Evolutionary conservation across 2,888 invertebrate genomes (phyloP).

Genomic region (Oscheius sp.): DNA sequence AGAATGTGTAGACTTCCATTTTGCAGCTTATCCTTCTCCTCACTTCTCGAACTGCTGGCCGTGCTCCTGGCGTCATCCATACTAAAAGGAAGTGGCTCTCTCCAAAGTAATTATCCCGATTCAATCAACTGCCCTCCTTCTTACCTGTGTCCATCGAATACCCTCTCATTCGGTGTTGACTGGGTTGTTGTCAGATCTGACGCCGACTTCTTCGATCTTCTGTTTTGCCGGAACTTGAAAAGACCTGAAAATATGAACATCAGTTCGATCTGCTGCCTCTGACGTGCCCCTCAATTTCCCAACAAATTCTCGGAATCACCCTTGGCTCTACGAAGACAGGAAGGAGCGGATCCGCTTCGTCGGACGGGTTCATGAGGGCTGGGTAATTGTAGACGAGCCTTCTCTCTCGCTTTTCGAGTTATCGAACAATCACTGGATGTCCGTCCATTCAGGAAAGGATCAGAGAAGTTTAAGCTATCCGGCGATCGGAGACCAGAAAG

Average conservation of each 20-base stretch:
- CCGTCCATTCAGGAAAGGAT: constrained; percentile 17
- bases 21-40: constrained; percentile 49
- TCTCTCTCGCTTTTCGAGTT: neutral
- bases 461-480: neutral
- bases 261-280: neutral
- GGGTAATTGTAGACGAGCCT: constrained; percentile 12
- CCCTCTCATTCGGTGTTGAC: neutral
- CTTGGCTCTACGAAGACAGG: neutral
- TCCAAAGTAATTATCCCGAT: neutral
- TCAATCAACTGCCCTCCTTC: neutral
- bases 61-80: constrained; percentile 61
- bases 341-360: constrained; percentile 25
- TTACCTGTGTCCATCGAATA: constrained; percentile 24
- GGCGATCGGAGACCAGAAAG: neutral
- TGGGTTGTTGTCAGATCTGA: constrained; percentile 7
- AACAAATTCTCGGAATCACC: neutral
- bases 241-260: constrained; percentile 14
- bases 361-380: neutral
- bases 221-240: constrained; percentile 33
- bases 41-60: constrained; percentile 61
- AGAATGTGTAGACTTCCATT: constrained; percentile 34
- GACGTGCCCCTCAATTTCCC: neutral
- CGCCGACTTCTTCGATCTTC: constrained; percentile 32
- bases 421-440: constrained; percentile 25
- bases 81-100: constrained; percentile 34